Conservation (phyloP, 1,140 invertebrate species). For the Papilio helenus region DNA sequence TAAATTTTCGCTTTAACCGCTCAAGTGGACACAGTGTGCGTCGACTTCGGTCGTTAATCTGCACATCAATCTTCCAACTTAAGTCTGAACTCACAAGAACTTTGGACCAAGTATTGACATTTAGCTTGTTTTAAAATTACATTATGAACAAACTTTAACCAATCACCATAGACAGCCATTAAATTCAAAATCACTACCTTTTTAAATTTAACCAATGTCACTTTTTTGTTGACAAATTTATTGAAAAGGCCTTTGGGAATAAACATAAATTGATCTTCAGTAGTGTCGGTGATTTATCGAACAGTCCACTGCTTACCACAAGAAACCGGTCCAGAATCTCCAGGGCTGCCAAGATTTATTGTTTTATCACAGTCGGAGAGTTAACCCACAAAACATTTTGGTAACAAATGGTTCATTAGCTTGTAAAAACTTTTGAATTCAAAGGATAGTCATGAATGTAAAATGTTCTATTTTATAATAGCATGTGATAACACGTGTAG, state of each 20-base stretch:
- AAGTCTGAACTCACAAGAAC: background rate
- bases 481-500: no score
- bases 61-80: slow-evolving; percentile 27
- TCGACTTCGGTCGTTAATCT: slow-evolving; percentile 19
- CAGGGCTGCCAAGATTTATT: slow-evolving; percentile 9
- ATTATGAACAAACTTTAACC: slow-evolving; percentile 2
- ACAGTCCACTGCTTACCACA: background rate
- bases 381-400: slow-evolving; percentile 13
- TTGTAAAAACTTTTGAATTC: background rate
- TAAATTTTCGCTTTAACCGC: slow-evolving; percentile 15
- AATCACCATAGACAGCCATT: background rate
- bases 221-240: background rate
- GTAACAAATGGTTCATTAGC: background rate
- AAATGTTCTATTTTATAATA: no score
- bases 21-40: slow-evolving; percentile 22
- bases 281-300: slow-evolving; percentile 2
- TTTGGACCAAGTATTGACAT: slow-evolving; percentile 18
- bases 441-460: no score
- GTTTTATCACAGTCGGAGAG: background rate
- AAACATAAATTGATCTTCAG: background rate
- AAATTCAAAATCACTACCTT: background rate
- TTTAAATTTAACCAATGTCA: background rate
- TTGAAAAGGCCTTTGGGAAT: background rate
- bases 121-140: slow-evolving; percentile 6
- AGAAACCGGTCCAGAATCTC: background rate